phyloP scores from a whole-genome alignment of 2,888 invertebrate species.

The Lepidocyrtoides sp. region DNA sequence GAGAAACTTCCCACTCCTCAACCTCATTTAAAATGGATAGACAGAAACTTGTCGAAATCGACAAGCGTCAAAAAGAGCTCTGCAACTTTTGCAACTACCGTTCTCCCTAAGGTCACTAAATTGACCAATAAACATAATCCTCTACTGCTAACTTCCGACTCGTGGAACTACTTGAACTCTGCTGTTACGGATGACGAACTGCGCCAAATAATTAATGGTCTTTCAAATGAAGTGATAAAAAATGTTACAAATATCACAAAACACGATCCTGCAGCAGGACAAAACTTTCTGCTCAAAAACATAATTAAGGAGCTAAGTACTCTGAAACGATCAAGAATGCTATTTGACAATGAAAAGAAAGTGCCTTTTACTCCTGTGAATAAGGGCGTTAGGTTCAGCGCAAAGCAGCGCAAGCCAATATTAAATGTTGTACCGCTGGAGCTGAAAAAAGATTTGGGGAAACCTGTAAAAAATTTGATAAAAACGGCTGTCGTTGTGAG shows the following conservation, averaged over 20 bases:
- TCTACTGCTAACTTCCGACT: constrained; percentile 6
- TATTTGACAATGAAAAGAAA: constrained; percentile 13
- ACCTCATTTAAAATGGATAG: no score
- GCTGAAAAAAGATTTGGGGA: not conserved
- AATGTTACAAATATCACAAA: constrained; percentile 52
- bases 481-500: constrained; percentile 9
- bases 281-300: constrained; percentile 57
- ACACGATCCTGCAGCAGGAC: constrained; percentile 59
- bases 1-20: not conserved
- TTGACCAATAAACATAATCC: not conserved
- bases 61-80: no score
- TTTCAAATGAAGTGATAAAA: constrained; percentile 63
- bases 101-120: not conserved
- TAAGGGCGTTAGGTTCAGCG: constrained; percentile 55
- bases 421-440: constrained; percentile 37
- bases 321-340: constrained; percentile 34
- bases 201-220: constrained; percentile 54
- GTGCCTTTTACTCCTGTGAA: not conserved
- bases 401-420: constrained; percentile 31
- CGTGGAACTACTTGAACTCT: constrained; percentile 68
- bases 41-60: no score
- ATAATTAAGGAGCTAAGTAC: not conserved
- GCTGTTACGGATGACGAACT: constrained; percentile 60
- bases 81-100: not conserved
- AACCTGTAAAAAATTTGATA: not conserved